Percentiles rank a stretch among this genome's conserved stretches.
Evolutionary conservation across 2,113 vertebrate genomes (phyloP).

Genomic region (Actinemys pallida): DNA sequence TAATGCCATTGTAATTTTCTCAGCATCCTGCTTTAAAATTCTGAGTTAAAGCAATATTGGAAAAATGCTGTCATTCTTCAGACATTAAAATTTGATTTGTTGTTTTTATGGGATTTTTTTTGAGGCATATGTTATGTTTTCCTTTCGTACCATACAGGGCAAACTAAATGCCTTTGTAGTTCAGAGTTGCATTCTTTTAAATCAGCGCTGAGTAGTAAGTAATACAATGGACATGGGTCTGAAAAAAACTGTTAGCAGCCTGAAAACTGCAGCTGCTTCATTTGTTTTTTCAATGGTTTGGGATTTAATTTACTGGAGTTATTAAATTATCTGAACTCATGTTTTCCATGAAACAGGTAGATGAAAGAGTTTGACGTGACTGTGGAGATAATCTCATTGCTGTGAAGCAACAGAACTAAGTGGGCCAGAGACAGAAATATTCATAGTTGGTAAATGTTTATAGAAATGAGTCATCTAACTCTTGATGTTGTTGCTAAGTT

Average conservation of each 20-base stretch:
- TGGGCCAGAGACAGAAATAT: background rate
- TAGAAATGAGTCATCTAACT: constrained; percentile 28
- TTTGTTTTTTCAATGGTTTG: constrained; percentile 55
- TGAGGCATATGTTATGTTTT: constrained; percentile 20
- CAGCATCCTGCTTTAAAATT: constrained; percentile 14
- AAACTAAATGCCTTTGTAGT: constrained; percentile 31
- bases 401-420: background rate
- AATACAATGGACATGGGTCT: background rate
- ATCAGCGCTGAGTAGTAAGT: background rate
- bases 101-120: constrained; percentile 60
- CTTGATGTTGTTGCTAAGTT: constrained; percentile 7
- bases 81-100: constrained; percentile 30
- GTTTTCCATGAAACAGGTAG: constrained; percentile 23
- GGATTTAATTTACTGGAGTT: constrained; percentile 70
- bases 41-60: background rate
- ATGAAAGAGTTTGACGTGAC: background rate
- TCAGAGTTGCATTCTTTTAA: background rate
- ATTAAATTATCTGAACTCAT: constrained; percentile 49
- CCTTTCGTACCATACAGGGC: constrained; percentile 7
- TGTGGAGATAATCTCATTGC: background rate
- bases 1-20: constrained; percentile 27
- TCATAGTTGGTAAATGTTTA: constrained; percentile 28
- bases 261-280: constrained; percentile 70
- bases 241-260: constrained; percentile 20
- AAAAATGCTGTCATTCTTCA: background rate